phyloP scores from a whole-genome alignment of 2,113 vertebrate genomes.

The Sciurus niger region DNA sequence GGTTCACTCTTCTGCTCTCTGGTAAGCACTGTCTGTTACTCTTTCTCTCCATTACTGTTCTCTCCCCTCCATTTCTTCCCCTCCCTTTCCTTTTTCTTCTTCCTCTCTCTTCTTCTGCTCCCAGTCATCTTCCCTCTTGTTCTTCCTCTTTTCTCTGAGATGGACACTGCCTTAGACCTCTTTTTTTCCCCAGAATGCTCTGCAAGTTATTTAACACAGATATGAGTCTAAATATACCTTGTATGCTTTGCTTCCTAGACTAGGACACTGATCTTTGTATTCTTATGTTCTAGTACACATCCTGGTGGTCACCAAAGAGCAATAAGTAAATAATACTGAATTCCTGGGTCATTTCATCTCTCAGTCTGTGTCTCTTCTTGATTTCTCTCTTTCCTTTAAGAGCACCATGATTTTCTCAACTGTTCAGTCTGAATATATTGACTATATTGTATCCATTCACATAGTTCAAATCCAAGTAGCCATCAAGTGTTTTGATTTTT shows the following conservation, averaged over 20 bases:
- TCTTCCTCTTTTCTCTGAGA: background rate
- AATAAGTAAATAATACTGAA: background rate
- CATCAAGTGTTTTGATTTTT: background rate
- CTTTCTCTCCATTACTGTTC: background rate
- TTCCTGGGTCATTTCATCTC: background rate
- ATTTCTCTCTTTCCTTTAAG: background rate
- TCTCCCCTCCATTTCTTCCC: background rate
- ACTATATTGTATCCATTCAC: no score
- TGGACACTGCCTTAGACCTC: background rate
- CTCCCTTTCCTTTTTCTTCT: background rate
- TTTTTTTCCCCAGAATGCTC: background rate
- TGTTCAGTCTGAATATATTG: background rate
- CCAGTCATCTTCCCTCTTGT: background rate
- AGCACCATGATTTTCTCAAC: background rate
- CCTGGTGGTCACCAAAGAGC: background rate
- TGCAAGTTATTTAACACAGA: background rate
- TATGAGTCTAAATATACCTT: background rate
- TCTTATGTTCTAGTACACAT: background rate
- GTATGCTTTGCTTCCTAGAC: background rate
- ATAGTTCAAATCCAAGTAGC: background rate
- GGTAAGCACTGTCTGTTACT: background rate
- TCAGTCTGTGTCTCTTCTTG: background rate
- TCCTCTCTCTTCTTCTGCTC: background rate
- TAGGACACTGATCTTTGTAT: background rate
- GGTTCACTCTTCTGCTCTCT: background rate